Percentiles rank a stretch among this genome's conserved stretches.
Evolutionary conservation across 2,113 vertebrate genomes (phyloP).

Genomic region (Alligator mississippiensis): DNA sequence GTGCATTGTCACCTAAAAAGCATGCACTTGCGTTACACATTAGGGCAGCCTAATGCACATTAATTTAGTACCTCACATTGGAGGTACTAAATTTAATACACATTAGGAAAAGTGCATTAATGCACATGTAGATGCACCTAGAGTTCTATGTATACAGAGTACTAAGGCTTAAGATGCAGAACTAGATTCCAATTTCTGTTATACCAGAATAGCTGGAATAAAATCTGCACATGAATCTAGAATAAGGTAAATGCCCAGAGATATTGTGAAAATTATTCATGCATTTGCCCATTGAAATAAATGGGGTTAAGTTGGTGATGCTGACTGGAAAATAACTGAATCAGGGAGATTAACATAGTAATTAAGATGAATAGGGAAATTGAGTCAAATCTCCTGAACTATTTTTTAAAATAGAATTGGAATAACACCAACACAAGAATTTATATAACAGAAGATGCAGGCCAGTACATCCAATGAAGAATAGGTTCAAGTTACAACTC

Average conservation of each 20-base stretch:
- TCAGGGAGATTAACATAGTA: not conserved
- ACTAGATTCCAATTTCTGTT: not conserved
- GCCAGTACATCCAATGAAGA: not conserved
- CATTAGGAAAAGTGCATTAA: too few species aligned
- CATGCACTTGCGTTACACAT: too few species aligned
- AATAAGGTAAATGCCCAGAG: not conserved
- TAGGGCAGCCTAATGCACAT: too few species aligned
- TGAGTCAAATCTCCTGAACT: not conserved
- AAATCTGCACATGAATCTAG: not conserved
- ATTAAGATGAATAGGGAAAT: not conserved
- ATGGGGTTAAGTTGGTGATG: not conserved
- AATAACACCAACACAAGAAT: not conserved
- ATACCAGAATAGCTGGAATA: not conserved
- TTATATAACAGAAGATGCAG: not conserved
- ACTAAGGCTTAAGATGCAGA: not conserved
- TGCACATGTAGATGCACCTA: too few species aligned
- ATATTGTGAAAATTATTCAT: not conserved
- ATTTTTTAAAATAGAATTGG: not conserved
- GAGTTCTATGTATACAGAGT: not conserved
- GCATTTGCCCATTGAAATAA: not conserved
- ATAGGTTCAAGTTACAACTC: not conserved
- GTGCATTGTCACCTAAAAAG: too few species aligned
- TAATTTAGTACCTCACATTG: too few species aligned
- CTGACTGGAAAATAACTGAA: not conserved
- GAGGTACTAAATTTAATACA: too few species aligned